Conservation (phyloP, 2,113 vertebrate species). For the Phylloscopus whistleri region DNA sequence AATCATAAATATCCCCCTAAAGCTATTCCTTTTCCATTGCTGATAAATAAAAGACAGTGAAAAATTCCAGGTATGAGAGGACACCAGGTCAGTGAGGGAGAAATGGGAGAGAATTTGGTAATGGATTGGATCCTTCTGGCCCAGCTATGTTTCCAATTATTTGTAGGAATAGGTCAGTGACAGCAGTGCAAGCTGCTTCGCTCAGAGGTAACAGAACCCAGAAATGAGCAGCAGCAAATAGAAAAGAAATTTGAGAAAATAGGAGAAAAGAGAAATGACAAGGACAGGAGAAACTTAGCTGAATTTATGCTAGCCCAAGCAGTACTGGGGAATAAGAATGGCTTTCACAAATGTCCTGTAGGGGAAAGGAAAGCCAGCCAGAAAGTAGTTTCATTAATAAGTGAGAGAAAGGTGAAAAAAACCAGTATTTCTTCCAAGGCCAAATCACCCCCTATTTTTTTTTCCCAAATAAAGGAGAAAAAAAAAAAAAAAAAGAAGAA, state of each 20-base stretch:
- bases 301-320: conserved; percentile 3
- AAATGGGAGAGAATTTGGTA: not conserved
- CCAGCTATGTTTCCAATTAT: not conserved
- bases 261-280: not conserved
- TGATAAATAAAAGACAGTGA: not conserved
- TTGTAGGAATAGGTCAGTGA: not conserved
- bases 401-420: not conserved
- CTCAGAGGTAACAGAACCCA: not conserved
- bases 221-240: not conserved
- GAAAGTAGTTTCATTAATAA: not conserved
- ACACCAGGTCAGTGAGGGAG: not conserved
- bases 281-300: not conserved
- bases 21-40: not conserved
- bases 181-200: fast-evolving
- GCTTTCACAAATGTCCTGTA: not conserved
- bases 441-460: not conserved
- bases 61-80: not conserved
- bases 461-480: not conserved
- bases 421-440: not conserved
- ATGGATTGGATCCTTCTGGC: not conserved
- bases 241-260: not conserved
- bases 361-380: not conserved
- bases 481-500: not conserved
- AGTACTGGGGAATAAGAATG: not conserved
- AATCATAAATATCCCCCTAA: not conserved